Conservation (phyloP, 2,113 vertebrate species). For the Myrmophylax atrothorax region DNA sequence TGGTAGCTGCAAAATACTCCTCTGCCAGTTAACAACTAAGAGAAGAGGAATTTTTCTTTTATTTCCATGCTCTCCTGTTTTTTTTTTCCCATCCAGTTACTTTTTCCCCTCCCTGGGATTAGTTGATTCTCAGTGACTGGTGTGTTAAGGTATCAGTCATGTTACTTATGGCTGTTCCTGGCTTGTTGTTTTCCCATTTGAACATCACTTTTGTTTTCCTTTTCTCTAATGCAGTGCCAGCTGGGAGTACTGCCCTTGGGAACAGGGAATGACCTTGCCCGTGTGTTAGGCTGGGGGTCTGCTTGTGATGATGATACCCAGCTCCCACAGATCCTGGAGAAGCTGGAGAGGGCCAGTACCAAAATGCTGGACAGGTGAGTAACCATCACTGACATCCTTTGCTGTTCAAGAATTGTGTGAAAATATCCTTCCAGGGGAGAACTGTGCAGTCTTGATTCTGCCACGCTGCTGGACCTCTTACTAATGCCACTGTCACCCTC, state of each 20-base stretch:
- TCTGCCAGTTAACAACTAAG: background rate
- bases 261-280: slow-evolving; percentile 94
- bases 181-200: background rate
- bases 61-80: background rate
- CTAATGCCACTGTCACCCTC: background rate
- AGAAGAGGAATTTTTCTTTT: background rate
- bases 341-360: slow-evolving; percentile 95
- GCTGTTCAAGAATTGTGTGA: background rate
- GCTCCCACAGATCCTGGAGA: slow-evolving; percentile 95
- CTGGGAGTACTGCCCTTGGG: slow-evolving; percentile 94
- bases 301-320: slow-evolving; percentile 95
- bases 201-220: background rate
- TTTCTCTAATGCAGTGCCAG: slow-evolving; percentile 82
- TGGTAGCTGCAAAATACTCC: background rate
- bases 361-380: slow-evolving; percentile 96
- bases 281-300: slow-evolving; percentile 95
- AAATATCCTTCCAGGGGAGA: background rate
- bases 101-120: background rate
- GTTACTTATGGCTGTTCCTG: background rate
- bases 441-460: background rate
- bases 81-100: background rate
- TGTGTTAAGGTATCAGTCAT: background rate
- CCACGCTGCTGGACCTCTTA: background rate
- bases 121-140: background rate
- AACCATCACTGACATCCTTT: background rate